Conservation (phyloP, 2,113 vertebrate species). For the Malurus elegans region DNA sequence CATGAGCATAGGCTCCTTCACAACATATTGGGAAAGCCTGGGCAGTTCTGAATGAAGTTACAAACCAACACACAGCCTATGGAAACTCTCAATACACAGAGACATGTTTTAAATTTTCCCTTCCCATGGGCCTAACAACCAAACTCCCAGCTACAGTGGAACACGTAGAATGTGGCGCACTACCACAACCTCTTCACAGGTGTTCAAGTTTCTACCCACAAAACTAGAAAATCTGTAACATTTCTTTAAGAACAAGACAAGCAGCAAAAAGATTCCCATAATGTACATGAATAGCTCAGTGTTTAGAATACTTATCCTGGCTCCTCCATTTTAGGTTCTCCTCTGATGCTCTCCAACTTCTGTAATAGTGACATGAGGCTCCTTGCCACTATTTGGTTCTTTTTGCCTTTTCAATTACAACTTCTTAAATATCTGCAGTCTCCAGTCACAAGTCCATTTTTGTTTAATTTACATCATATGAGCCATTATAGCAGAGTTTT, state of each 20-base stretch:
- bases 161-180: fast-evolving
- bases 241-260: background rate
- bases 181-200: background rate
- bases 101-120: background rate
- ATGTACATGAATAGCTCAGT: background rate
- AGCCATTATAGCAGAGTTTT: background rate
- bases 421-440: background rate
- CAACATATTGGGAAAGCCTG: fast-evolving
- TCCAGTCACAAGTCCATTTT: background rate
- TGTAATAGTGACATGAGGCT: background rate
- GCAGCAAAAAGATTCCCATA: background rate
- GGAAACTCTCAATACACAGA: background rate
- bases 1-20: background rate
- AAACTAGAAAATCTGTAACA: background rate
- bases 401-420: background rate
- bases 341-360: background rate
- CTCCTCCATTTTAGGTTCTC: background rate
- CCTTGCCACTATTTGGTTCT: background rate
- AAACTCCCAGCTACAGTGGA: fast-evolving
- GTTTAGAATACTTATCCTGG: background rate
- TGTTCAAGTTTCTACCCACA: background rate
- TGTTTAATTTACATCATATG: background rate
- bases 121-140: background rate
- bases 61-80: background rate
- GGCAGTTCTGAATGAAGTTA: background rate